These are phyloP conservation scores for Lepus europaeus DNA, from an alignment of 2,113 vertebrate species.

Conservation along the genomic window DNA sequence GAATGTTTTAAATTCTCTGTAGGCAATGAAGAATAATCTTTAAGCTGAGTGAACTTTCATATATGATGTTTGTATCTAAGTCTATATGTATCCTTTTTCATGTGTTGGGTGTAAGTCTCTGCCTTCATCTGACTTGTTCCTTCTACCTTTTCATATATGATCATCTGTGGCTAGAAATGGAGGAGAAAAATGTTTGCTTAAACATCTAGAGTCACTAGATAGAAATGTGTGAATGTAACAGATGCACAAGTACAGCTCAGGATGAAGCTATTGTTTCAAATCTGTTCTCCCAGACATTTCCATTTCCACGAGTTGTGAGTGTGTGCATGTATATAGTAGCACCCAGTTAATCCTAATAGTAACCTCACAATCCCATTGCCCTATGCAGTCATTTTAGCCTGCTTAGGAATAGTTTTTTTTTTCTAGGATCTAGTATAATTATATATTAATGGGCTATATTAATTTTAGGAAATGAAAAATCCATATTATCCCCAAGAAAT, in stretches of 20 bases:
- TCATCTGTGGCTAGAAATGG: conserved; percentile 54
- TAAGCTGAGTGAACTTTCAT: conserved; percentile 26
- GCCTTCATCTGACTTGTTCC: conserved; percentile 31
- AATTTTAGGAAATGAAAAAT: conserved; percentile 64
- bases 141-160: conserved; percentile 38
- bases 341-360: conserved; percentile 3
- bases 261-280: conserved; percentile 77
- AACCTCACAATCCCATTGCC: neutral
- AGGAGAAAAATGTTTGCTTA: conserved; percentile 59
- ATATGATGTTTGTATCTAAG: conserved; percentile 26
- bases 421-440: conserved; percentile 42
- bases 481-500: conserved; percentile 50
- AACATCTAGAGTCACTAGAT: conserved; percentile 68
- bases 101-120: neutral
- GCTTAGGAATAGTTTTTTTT: conserved; percentile 17
- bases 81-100: conserved; percentile 1
- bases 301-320: conserved; percentile 53
- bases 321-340: conserved; percentile 44
- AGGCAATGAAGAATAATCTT: conserved; percentile 5
- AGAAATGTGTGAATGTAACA: conserved; percentile 74
- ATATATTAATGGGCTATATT: conserved; percentile 48
- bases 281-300: conserved; percentile 70
- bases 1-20: neutral
- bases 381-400: conserved; percentile 19
- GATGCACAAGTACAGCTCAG: conserved; percentile 57